phyloP scores from a whole-genome alignment of 1,140 invertebrate species.

The Formica selysi region DNA sequence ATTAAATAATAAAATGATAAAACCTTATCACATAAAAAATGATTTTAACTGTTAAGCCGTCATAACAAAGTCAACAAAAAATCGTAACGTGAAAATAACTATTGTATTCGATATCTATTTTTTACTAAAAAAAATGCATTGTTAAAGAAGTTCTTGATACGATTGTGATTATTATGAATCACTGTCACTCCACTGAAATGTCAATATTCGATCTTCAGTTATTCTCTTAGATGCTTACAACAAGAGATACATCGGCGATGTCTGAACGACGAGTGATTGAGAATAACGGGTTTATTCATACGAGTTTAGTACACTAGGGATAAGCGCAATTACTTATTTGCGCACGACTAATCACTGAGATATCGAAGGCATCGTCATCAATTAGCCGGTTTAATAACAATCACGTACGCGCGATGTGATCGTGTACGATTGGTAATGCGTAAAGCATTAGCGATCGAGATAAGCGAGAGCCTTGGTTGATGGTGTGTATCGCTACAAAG shows the following conservation, averaged over 20 bases:
- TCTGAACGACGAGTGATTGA: conserved; percentile 13
- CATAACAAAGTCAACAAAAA: no score
- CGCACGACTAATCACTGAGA: conserved; percentile 36
- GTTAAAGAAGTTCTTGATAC: background rate
- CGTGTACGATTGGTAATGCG: conserved; percentile 6
- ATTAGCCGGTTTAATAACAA: conserved; percentile 5
- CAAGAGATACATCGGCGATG: background rate
- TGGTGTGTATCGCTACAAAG: conserved; percentile 7
- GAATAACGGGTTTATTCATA: conserved; percentile 60
- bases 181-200: background rate
- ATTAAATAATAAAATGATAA: background rate
- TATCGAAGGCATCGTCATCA: conserved; percentile 11
- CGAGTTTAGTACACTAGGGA: conserved; percentile 2
- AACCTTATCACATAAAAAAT: no score
- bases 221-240: background rate
- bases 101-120: background rate
- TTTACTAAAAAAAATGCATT: background rate
- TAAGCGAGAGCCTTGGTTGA: background rate
- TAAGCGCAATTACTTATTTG: conserved; percentile 11
- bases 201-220: background rate
- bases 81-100: background rate
- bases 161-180: background rate
- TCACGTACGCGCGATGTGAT: conserved; percentile 24
- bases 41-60: no score
- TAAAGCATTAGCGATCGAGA: conserved; percentile 15